Base-by-base conservation (phyloP, 2,797 vertebrate species). In the Melanotaenia maccullochi region DNA sequence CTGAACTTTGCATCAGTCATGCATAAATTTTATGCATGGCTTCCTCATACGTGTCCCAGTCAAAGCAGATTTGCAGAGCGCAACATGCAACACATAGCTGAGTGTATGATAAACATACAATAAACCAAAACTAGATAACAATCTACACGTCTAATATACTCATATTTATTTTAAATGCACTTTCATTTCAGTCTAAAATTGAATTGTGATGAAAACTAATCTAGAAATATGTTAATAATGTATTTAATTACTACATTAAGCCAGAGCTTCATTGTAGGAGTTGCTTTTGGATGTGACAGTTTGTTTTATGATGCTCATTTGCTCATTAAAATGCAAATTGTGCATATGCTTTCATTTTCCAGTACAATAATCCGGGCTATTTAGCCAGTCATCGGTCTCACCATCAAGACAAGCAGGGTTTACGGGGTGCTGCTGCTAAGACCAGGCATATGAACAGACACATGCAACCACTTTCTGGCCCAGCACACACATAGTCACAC, bases 281-380 rank as follows among this genome's bases (percentile, higher is more conserved):
- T 83, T 75, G 78, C 73, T 73, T 78, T 82, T 80, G 80, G 47
- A 78, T 51, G 40, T 76, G 76, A 79, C 65, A 77, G 85, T 92
- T 93, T 93, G 82, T 91, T 93, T 93, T 84, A 89, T 89, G 85
- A 85, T 81, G 78, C 82, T 89, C 74, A 79, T 79, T 81, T 81
- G 82, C 90, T 93, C 87, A 93, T 95, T 94, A 93, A 93, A 92
- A 93, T 95, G 93, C 88, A 92, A 94, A 93, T 92, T 89, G 85
- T 87, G 90, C 90, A 91, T 92, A 92, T 92, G 87, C 86, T 93
- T 93, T 92, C 77, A 93, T 92, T 93, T 93, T 93, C 90, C 87
- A 90, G 79, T 83, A 89, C 89, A 92, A 90, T 92, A 92, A 93
- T 90, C 92, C 86, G 85, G 77, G 87, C 86, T 87, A 86, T 93